phyloP scores from a whole-genome alignment of 1,140 invertebrate genomes.

The Octopus bimaculoides region DNA sequence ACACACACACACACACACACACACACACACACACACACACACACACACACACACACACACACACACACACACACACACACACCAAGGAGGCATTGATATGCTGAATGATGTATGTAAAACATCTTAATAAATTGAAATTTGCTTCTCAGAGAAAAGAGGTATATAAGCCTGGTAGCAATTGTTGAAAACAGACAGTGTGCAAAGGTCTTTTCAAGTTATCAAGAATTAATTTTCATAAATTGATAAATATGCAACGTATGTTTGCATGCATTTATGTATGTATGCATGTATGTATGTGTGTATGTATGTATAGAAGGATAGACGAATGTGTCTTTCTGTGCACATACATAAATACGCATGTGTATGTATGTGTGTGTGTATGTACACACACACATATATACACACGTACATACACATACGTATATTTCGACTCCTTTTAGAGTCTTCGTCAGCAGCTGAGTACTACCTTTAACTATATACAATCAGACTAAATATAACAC shows the following conservation, averaged over 20 bases:
- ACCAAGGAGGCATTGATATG: neutral
- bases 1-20: conserved; percentile 16
- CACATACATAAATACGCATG: neutral
- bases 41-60: conserved; percentile 14
- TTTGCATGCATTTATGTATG: neutral
- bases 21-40: conserved; percentile 16
- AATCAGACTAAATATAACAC: too few species aligned
- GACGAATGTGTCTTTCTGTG: neutral
- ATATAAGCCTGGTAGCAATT: too few species aligned
- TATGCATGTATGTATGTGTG: neutral
- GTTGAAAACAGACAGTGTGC: too few species aligned
- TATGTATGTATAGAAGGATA: neutral
- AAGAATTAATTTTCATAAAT: too few species aligned
- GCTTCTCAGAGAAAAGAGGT: too few species aligned
- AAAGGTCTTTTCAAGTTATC: too few species aligned
- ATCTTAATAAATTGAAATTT: too few species aligned
- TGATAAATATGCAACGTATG: neutral
- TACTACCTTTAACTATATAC: too few species aligned
- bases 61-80: conserved; percentile 13
- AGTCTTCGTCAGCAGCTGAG: too few species aligned
- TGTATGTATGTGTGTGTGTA: neutral
- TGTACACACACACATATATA: neutral
- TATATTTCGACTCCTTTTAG: neutral
- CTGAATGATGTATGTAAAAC: too few species aligned
- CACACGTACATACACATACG: neutral